Evolutionary conservation across 2,797 vertebrate genomes (phyloP).

Genomic region (Hyperoplus immaculatus): DNA sequence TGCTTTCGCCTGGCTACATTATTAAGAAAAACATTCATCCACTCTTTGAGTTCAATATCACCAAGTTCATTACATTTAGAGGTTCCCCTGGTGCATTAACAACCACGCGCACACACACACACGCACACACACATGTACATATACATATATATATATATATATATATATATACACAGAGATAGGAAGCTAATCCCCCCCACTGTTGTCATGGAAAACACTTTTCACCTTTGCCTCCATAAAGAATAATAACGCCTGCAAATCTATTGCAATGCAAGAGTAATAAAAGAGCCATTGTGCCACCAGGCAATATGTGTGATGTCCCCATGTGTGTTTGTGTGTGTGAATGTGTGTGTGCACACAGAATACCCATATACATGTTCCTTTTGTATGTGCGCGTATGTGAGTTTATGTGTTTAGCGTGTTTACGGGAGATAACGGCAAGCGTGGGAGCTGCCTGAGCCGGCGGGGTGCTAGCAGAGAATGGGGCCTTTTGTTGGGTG

Average conservation of each 20-base stretch:
- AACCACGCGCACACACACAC: slow-evolving; percentile 9
- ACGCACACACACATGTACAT: neutral
- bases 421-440: slow-evolving; percentile 80
- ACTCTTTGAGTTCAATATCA: slow-evolving; percentile 57
- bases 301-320: slow-evolving; percentile 29
- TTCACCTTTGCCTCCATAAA: slow-evolving; percentile 59
- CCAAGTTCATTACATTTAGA: slow-evolving; percentile 63
- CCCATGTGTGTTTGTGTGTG: slow-evolving; percentile 24
- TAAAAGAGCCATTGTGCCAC: slow-evolving; percentile 57
- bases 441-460: slow-evolving; percentile 29
- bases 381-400: slow-evolving; percentile 55
- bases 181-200: slow-evolving; percentile 32
- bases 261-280: slow-evolving; percentile 57
- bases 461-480: slow-evolving; percentile 52
- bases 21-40: slow-evolving; percentile 36
- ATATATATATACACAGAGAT: neutral
- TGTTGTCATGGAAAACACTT: slow-evolving; percentile 76
- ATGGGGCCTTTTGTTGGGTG: slow-evolving; percentile 76
- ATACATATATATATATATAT: too few relatives aligned
- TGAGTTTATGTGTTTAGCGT: slow-evolving; percentile 68
- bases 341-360: slow-evolving; percentile 2
- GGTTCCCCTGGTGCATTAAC: slow-evolving; percentile 38
- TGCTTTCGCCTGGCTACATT: slow-evolving; percentile 20
- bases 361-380: slow-evolving; percentile 53
- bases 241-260: slow-evolving; percentile 74